These are phyloP conservation scores for Halcyon malimbica DNA, from an alignment of 2,113 vertebrate species.

Conservation along the genomic window DNA sequence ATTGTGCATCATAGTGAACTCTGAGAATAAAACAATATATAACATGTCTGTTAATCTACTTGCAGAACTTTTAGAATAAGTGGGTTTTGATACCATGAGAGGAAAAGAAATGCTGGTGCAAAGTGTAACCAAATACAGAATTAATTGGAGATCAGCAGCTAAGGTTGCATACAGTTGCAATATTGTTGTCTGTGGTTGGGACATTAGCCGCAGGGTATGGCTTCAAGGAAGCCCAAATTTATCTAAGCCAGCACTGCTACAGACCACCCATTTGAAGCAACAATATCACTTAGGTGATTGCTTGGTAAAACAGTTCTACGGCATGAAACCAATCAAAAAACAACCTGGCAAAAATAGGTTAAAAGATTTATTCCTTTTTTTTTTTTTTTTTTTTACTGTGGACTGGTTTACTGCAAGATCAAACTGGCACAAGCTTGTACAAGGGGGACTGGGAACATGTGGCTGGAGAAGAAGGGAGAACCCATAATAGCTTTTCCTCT, in stretches of 20 bases:
- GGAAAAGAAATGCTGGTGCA: not conserved
- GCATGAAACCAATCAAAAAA: not conserved
- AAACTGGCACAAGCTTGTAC: not conserved
- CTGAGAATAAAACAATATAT: slow-evolving; percentile 5
- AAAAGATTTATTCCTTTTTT: not conserved
- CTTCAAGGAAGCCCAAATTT: not conserved
- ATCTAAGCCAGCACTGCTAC: not conserved
- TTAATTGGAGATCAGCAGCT: not conserved
- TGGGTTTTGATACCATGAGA: not conserved
- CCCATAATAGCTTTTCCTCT: not conserved
- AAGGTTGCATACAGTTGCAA: not conserved
- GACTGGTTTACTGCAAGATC: not conserved
- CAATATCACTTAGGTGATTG: not conserved
- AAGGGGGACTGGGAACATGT: not conserved
- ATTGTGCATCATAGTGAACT: not conserved
- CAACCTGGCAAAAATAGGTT: not conserved
- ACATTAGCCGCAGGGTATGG: not conserved
- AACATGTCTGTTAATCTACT: not conserved
- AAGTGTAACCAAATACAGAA: not conserved
- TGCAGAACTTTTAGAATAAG: not conserved
- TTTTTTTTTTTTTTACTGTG: not conserved
- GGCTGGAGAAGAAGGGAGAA: not conserved
- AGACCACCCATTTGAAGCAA: not conserved
- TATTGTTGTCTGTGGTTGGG: not conserved
- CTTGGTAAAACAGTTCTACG: not conserved